Evolutionary conservation across 1,140 invertebrate genomes (phyloP), one percentile per base, ranked within the genome.

Genomic region (Drosophila lini): DNA sequence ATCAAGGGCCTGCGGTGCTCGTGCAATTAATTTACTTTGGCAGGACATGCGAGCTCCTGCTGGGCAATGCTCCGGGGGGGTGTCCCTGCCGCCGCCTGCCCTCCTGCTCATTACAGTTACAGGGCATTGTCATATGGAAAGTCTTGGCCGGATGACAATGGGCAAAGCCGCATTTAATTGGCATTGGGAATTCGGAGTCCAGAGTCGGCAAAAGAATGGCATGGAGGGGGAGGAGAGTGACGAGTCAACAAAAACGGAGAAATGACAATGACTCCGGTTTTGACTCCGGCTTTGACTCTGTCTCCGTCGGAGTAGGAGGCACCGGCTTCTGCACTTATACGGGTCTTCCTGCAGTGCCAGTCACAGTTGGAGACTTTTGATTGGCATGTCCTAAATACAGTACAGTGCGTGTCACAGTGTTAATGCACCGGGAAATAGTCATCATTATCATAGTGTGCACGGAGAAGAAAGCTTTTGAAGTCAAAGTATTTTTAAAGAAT

Each of bases 21-120:
- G 61, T 65, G 85, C 85, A 90, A 90, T 90, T 90, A 90, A 90
- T 90, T 90, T 90, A 90, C 81, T 90, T 85, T 90, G 81, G 83
- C 74, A 90, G 81, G 84, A 90, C 84, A 89, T 89, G 84, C 84
- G 81, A 89, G 53, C 77, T 56, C 84, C 76, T 55, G 85, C 85
- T 80, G 84, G 50, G 65, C 15, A 11, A 48, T 34, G 31, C 48
- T 61, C 16, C 32, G 42, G 48, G 40, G 31, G 31, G 56, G 44
- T 55, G 62, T 47, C 32, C 55, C 44, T 63, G 48, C 40, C 44
- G 55, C 40, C 42, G 42, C 38, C 48, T 41, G 61, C 47, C 31
- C 45, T 38, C 45, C 59, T 64, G 64, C 82, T 86, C 77, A 86
- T 86, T 86, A 88, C 80, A 58, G 81, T 53, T 77, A 63, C 45